phyloP scores from a whole-genome alignment of 2,113 vertebrate genomes.

The Barbus barbus region DNA sequence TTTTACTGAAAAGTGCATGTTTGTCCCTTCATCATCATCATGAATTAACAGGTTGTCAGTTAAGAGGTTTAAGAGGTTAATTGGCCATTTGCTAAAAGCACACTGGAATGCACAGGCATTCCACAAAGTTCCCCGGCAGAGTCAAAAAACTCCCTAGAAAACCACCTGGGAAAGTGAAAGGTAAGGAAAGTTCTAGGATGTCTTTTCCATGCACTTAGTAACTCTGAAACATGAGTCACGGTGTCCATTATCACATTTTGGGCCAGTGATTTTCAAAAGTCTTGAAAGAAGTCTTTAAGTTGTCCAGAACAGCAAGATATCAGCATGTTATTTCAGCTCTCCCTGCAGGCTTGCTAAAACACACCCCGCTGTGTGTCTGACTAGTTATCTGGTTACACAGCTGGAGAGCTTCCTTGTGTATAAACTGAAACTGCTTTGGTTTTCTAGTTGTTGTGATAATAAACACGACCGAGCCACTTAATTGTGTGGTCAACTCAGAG shows the following conservation, averaged over 20 bases:
- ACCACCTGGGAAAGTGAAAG: background rate
- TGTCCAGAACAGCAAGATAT: background rate
- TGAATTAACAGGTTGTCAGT: background rate
- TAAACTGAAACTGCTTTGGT: background rate
- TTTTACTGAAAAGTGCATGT: background rate
- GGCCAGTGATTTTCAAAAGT: background rate
- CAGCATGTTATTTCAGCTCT: constrained; percentile 10
- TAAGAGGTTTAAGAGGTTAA: background rate
- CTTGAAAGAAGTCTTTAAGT: background rate
- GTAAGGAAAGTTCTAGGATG: background rate
- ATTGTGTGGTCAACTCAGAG: background rate
- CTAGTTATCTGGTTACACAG: constrained; percentile 17
- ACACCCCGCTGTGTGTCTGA: background rate
- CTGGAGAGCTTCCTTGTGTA: constrained; percentile 15
- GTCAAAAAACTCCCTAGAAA: background rate
- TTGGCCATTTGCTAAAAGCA: constrained; percentile 7
- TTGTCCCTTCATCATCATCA: background rate
- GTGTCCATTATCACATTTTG: constrained; percentile 28
- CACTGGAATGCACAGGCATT: constrained; percentile 9
- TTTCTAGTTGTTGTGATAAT: background rate
- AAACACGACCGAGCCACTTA: background rate
- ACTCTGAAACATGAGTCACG: constrained; percentile 40
- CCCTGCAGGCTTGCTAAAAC: constrained; percentile 7
- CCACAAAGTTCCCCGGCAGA: background rate
- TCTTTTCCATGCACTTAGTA: constrained; percentile 24